Evolutionary conservation across 2,797 vertebrate genomes (phyloP).

Genomic region (Ceryle rudis): DNA sequence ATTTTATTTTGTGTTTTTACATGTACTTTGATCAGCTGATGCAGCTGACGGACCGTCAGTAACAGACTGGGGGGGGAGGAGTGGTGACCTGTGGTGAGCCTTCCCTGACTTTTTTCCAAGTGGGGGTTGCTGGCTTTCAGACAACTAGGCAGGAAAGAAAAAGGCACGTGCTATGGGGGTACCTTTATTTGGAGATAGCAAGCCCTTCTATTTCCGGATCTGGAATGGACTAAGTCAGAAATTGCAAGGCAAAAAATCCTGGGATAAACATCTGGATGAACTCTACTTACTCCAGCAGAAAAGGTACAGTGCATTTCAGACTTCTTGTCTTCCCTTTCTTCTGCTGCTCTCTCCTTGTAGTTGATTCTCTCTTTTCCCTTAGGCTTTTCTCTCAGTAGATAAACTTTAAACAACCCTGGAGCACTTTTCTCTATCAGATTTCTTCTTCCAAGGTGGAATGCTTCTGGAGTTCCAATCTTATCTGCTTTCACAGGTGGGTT

Average conservation of each 20-base stretch:
- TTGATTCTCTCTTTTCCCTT: conserved; percentile 2
- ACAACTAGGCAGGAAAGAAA: neutral
- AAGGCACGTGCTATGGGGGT: conserved; percentile 65
- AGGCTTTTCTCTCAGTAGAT: conserved; percentile 58
- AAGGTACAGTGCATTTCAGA: conserved; percentile 77
- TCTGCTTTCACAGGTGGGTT: conserved; percentile 20
- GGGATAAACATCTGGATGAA: conserved; percentile 88
- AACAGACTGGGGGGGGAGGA: neutral
- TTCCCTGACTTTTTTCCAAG: neutral
- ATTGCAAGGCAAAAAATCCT: conserved; percentile 84
- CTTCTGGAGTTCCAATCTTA: conserved; percentile 57
- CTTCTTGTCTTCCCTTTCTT: conserved; percentile 56
- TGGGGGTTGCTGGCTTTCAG: neutral
- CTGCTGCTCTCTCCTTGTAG: neutral
- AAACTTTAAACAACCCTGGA: conserved; percentile 53
- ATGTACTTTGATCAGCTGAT: conserved; percentile 4
- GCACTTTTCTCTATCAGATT: conserved; percentile 51
- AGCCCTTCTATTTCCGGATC: conserved; percentile 61
- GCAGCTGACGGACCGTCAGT: neutral
- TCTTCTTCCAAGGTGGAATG: conserved; percentile 53
- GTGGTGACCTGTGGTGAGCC: neutral
- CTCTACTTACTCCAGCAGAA: conserved; percentile 88
- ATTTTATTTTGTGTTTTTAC: conserved; percentile 54
- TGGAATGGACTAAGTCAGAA: conserved; percentile 87
- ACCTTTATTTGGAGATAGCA: conserved; percentile 42